Evolutionary conservation across 2,888 invertebrate genomes (phyloP), one percentile per base, ranked within the genome.

Genomic region (Acanthosoma haemorrhoidale): DNA sequence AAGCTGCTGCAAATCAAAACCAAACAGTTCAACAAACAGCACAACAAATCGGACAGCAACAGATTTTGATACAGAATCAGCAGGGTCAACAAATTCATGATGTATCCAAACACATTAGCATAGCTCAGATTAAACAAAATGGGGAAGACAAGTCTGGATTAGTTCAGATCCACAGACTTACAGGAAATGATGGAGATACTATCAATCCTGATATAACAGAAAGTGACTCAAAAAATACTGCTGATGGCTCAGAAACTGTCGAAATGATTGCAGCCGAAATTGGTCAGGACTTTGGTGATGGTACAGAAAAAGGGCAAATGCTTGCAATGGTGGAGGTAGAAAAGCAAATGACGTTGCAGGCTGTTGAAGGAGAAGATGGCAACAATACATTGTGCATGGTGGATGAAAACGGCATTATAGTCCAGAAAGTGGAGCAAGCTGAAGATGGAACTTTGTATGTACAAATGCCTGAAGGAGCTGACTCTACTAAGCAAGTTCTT

Each of bases 401-500:
- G 2, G 75, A 75, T 70, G 75, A 75, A 61, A 74, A 75, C 66
- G 75, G 75, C 8, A 74, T 75, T 29, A 74, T 75, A 11, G 73
- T 75, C 11, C 75, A 75, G 64, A 74, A 74, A 68, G 74, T 75
- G 25, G 74, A 74, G 32, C 75, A 75, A 41, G 73, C 74, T 8
- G 75, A 75, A 39, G 75, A 75, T 60, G 75, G 75, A 15, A 75
- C 74, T 18, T 71, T 75, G 6, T 75, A 75, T 66, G 75, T 75
- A 15, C 75, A 75, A 59, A 73, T 75, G 59, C 72, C 74, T 21
- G 75, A 75, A 32, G 69, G 71, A 18, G 58, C 73, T 2, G 75
- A 75, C 39, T 38, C 74, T 11, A 69, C 75, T 0, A 80, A 79
- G 70, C 79, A 78, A 59, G 76, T 79, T 72, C 70, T 80, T 15